Percentiles rank a stretch among this genome's conserved stretches.
Evolutionary conservation across 2,797 vertebrate genomes (phyloP).

Genomic region (Rhinogobio ventralis): DNA sequence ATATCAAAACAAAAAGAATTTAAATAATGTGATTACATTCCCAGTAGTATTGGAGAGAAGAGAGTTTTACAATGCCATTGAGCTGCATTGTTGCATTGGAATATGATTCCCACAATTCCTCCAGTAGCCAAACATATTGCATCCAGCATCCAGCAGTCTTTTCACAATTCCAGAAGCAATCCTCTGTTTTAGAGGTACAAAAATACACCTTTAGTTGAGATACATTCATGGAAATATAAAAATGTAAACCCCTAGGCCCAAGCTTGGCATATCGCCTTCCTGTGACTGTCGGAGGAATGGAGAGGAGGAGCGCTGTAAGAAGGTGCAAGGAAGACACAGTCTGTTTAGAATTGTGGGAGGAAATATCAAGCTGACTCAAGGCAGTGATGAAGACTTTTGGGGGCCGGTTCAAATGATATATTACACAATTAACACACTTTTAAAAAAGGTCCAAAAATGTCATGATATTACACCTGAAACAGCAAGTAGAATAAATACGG

Average conservation of each 20-base stretch:
- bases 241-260: conserved; percentile 62
- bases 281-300: conserved; percentile 61
- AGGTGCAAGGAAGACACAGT: conserved; percentile 27
- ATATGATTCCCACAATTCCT: conserved; percentile 48
- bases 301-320: conserved; percentile 53
- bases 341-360: conserved; percentile 4
- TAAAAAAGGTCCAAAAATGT: conserved; percentile 31
- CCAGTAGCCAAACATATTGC: conserved; percentile 1
- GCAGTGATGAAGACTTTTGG: conserved; percentile 1
- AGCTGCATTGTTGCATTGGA: conserved; percentile 56
- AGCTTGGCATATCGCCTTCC: conserved; percentile 70
- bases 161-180: conserved; percentile 27
- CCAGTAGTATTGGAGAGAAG: conserved; percentile 62
- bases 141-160: neutral
- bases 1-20: conserved; percentile 75
- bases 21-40: conserved; percentile 71
- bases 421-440: conserved; percentile 13
- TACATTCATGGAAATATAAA: conserved; percentile 83
- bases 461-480: conserved; percentile 37
- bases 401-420: neutral
- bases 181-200: conserved; percentile 74
- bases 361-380: conserved; percentile 25
- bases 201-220: conserved; percentile 78
- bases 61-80: conserved; percentile 65
- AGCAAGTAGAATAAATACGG: conserved; percentile 33